These are phyloP conservation scores for Entomobrya proxima DNA, from an alignment of 2,888 invertebrate species.

Conservation along the genomic window DNA sequence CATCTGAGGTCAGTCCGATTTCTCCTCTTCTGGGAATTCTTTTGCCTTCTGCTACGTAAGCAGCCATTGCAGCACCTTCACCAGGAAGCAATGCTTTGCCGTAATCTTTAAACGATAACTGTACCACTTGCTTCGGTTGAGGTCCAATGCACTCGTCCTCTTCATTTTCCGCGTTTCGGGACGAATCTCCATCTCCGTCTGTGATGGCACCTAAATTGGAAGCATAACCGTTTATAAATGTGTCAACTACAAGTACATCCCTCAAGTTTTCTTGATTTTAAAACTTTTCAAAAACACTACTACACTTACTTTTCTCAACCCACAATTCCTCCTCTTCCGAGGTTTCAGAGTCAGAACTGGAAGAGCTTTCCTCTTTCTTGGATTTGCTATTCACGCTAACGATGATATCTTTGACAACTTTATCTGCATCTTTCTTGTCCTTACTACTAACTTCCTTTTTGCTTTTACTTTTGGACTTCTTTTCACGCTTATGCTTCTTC, in stretches of 20 bases:
- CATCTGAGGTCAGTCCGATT: slow-evolving; percentile 96
- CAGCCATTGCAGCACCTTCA: slow-evolving; percentile 99
- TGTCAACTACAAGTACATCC: no score
- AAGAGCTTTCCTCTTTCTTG: slow-evolving; percentile 10
- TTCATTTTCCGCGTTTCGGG: slow-evolving; percentile 41
- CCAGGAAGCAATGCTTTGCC: slow-evolving; percentile 96
- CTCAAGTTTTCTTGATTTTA: no score
- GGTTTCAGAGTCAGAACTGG: slow-evolving; percentile 47
- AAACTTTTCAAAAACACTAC: no score
- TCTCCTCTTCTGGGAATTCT: slow-evolving; percentile 98
- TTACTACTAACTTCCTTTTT: slow-evolving; percentile 50
- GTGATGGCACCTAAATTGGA: slow-evolving; percentile 42
- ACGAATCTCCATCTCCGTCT: slow-evolving; percentile 31
- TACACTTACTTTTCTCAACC: slow-evolving; percentile 74
- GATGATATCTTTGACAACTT: slow-evolving; percentile 68
- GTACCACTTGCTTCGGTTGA: slow-evolving; percentile 84
- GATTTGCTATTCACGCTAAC: slow-evolving; percentile 46
- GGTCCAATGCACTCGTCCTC: slow-evolving; percentile 83
- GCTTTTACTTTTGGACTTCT: slow-evolving; percentile 37
- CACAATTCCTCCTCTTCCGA: slow-evolving; percentile 68
- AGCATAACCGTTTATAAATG: no score
- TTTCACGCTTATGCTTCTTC: slow-evolving; percentile 31
- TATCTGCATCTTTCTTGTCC: slow-evolving; percentile 66
- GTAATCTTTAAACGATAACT: slow-evolving; percentile 87
- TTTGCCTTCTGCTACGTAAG: slow-evolving; percentile 98